Evolutionary conservation across 2,888 invertebrate species (phyloP).

Genomic region (Papilio elwesi): DNA sequence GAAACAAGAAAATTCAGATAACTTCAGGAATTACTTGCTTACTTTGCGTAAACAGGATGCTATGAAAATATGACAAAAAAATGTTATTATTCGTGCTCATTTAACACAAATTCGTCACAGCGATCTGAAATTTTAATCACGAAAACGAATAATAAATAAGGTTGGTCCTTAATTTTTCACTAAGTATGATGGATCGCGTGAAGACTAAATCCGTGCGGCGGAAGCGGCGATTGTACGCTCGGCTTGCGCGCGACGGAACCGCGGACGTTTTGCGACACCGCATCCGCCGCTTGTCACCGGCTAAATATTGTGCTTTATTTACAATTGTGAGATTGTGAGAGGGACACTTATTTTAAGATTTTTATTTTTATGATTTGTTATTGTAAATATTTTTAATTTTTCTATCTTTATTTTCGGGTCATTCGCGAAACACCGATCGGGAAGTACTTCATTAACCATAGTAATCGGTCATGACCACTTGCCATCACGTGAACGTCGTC

Average conservation of each 20-base stretch:
- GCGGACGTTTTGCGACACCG: slow-evolving; percentile 44
- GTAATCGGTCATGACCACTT: no score
- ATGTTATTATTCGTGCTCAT: no score
- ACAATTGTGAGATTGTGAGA: not conserved
- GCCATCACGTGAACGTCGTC: no score
- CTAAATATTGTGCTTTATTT: slow-evolving; percentile 42
- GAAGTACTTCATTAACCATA: no score
- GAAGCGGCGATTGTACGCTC: slow-evolving; percentile 45
- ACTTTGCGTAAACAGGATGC: no score
- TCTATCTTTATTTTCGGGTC: not conserved
- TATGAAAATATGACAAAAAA: not conserved
- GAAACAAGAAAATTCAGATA: not conserved
- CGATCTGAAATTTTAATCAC: slow-evolving; percentile 21
- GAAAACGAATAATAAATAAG: slow-evolving; percentile 17
- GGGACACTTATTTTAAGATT: not conserved
- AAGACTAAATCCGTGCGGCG: slow-evolving; percentile 41
- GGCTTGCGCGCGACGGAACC: slow-evolving; percentile 47
- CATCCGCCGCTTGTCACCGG: slow-evolving; percentile 41
- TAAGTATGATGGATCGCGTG: slow-evolving; percentile 36
- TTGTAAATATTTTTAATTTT: not conserved
- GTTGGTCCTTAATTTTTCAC: slow-evolving; percentile 34
- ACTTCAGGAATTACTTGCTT: no score
- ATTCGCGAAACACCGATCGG: no score
- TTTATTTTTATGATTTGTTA: not conserved
- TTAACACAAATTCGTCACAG: slow-evolving; percentile 10